A percentile compares a stretch with the other conserved stretches of the same genome.
These are phyloP conservation scores for Turnix velox DNA, from an alignment of 2,113 vertebrate species.

Conservation along the genomic window DNA sequence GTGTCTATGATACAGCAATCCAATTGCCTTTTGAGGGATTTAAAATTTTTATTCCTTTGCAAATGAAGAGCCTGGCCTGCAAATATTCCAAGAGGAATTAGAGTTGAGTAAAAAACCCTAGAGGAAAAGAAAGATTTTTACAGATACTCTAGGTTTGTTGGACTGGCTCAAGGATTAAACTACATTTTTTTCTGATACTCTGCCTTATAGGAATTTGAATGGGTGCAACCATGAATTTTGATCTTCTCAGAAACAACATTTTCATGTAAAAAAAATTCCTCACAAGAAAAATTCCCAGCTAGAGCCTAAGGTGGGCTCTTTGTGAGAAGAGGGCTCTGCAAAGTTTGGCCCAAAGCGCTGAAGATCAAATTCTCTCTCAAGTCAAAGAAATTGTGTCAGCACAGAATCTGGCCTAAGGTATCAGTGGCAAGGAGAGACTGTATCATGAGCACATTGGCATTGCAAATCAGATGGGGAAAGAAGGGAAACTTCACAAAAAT, in stretches of 20 bases:
- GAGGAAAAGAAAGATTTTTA: background rate
- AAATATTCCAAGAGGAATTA: background rate
- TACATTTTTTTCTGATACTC: background rate
- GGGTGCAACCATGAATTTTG: background rate
- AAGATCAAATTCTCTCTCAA: constrained; percentile 61
- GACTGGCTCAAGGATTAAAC: background rate
- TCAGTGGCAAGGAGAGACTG: constrained; percentile 7
- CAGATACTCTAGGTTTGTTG: background rate
- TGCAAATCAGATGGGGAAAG: constrained; percentile 47
- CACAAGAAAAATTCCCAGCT: constrained; percentile 1
- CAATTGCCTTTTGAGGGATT: constrained; percentile 11
- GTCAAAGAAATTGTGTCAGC: constrained; percentile 58
- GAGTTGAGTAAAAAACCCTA: background rate
- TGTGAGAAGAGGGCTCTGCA: background rate
- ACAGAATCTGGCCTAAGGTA: constrained; percentile 60
- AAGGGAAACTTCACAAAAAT: constrained; percentile 8
- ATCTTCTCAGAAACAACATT: constrained; percentile 12
- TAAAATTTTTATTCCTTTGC: background rate
- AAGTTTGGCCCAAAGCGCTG: constrained; percentile 29
- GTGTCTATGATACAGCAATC: background rate
- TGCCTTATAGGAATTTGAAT: background rate
- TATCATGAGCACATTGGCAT: constrained; percentile 42
- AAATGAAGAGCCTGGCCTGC: background rate
- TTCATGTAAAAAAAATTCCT: constrained; percentile 38
- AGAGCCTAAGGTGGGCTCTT: constrained; percentile 13